A percentile compares a stretch with the other conserved stretches of the same genome.
These are phyloP conservation scores for Taenaris catops DNA, from an alignment of 2,888 invertebrate genomes.

Conservation along the genomic window DNA sequence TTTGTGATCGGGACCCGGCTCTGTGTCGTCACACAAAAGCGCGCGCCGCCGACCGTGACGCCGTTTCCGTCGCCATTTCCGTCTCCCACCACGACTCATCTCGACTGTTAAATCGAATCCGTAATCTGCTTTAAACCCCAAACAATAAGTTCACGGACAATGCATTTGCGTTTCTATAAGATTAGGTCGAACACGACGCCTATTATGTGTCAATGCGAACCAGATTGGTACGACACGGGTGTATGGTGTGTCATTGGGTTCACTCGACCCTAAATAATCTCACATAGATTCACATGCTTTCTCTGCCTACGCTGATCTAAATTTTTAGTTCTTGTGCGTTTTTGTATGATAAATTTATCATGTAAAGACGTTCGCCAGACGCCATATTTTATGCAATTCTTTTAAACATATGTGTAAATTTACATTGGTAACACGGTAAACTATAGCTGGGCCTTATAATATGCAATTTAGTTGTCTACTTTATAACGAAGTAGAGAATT, in stretches of 20 bases:
- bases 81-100: conserved; percentile 65
- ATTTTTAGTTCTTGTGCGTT: too few species aligned
- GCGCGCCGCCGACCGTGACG: conserved; percentile 63
- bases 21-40: conserved; percentile 55
- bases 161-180: conserved; percentile 12
- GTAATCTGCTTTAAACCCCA: conserved; percentile 18
- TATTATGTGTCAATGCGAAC: conserved; percentile 5
- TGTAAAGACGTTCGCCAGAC: too few species aligned
- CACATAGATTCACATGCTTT: conserved; percentile 3
- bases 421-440: too few species aligned
- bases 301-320: background rate
- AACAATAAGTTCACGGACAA: conserved; percentile 17
- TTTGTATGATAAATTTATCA: too few species aligned
- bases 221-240: conserved; percentile 5
- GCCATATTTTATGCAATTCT: too few species aligned
- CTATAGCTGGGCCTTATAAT: too few species aligned
- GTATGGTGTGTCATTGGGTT: background rate
- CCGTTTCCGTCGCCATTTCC: conserved; percentile 70
- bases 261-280: conserved; percentile 7
- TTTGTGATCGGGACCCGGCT: conserved; percentile 22
- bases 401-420: too few species aligned
- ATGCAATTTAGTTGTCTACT: too few species aligned
- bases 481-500: too few species aligned
- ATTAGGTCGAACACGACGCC: conserved; percentile 8
- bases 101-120: conserved; percentile 56